A percentile compares a stretch with the other conserved stretches of the same genome.
These are phyloP conservation scores for Scaptomyza parva DNA, from an alignment of 2,888 invertebrate genomes.

Conservation along the genomic window DNA sequence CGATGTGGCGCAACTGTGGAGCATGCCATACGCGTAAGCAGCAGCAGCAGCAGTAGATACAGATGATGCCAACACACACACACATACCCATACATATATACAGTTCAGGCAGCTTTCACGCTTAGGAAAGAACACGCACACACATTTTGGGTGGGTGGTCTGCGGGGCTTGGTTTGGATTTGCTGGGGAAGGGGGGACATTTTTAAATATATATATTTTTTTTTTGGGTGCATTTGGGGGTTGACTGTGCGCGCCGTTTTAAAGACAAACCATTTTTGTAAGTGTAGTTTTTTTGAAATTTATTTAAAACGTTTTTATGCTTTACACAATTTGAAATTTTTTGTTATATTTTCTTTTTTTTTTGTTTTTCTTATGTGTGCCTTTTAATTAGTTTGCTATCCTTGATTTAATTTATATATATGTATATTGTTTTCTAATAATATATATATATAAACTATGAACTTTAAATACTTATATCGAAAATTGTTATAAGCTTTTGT, in stretches of 20 bases:
- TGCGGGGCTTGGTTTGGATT: not conserved
- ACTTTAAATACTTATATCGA: constrained; percentile 55
- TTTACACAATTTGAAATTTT: constrained; percentile 46
- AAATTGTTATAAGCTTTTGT: constrained; percentile 50
- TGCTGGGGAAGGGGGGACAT: not conserved
- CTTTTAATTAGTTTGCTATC: constrained; percentile 40
- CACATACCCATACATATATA: constrained; percentile 10
- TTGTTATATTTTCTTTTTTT: constrained; percentile 5
- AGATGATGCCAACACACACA: constrained; percentile 40
- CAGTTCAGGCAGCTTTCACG: not conserved
- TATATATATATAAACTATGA: constrained; percentile 61
- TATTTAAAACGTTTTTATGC: constrained; percentile 54
- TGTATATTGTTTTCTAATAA: constrained; percentile 48
- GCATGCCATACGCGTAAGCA: constrained; percentile 47
- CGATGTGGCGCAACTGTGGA: constrained; percentile 44
- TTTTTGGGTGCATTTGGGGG: constrained; percentile 7
- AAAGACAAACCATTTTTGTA: constrained; percentile 36
- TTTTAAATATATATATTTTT: constrained; percentile 3
- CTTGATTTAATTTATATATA: constrained; percentile 37
- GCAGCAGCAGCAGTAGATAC: constrained; percentile 30
- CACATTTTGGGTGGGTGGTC: constrained; percentile 20
- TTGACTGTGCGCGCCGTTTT: constrained; percentile 29
- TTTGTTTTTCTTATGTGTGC: constrained; percentile 35
- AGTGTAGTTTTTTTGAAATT: constrained; percentile 47
- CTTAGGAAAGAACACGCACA: not conserved